phyloP scores from a whole-genome alignment of 2,888 invertebrate genomes.

The Stenolophus ochropezus region DNA sequence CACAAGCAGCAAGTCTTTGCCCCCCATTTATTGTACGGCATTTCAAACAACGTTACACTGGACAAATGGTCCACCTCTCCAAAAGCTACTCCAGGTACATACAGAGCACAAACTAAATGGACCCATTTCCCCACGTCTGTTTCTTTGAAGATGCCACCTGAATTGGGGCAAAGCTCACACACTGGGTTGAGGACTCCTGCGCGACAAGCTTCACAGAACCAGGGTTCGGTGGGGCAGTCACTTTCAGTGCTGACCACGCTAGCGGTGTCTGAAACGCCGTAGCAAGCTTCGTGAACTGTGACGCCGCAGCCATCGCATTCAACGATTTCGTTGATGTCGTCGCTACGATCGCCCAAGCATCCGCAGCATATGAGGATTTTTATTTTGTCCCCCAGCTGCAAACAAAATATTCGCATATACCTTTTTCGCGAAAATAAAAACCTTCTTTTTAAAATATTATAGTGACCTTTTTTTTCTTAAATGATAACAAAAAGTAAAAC shows the following conservation, averaged over 20 bases:
- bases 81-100: constrained; percentile 97
- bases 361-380: constrained; percentile 92
- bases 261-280: constrained; percentile 93
- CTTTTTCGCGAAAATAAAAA: too few species aligned
- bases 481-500: too few species aligned
- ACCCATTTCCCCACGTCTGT: constrained; percentile 98
- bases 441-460: not conserved
- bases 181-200: constrained; percentile 91
- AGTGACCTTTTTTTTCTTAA: too few species aligned
- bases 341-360: constrained; percentile 94
- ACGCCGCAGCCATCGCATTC: constrained; percentile 98
- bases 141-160: constrained; percentile 94
- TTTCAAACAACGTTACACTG: constrained; percentile 95
- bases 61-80: constrained; percentile 94
- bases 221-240: constrained; percentile 96
- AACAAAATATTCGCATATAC: constrained; percentile 31
- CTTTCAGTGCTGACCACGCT: constrained; percentile 95
- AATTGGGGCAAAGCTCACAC: constrained; percentile 97
- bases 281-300: constrained; percentile 97
- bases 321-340: constrained; percentile 95
- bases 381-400: constrained; percentile 73
- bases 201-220: constrained; percentile 99
- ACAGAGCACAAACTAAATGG: constrained; percentile 97
- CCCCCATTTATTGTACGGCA: constrained; percentile 98
- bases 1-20: constrained; percentile 94